Percentiles rank a stretch among this genome's conserved stretches.
Evolutionary conservation across 2,113 vertebrate genomes (phyloP).

Genomic region (Accipiter cooperii): DNA sequence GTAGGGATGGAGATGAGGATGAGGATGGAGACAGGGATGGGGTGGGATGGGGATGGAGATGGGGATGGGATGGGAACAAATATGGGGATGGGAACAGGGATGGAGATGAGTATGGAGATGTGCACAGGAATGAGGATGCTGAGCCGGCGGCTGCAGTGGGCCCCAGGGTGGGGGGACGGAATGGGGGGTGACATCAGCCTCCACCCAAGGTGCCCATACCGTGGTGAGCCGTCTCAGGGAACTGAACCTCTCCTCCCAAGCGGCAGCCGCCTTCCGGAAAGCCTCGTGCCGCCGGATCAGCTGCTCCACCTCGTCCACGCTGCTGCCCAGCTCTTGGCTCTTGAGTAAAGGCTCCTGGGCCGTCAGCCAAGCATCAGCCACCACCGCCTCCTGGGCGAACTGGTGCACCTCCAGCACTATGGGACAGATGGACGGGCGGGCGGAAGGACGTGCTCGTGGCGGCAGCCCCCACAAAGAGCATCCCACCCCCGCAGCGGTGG

Average conservation of each 20-base stretch:
- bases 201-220: constrained; percentile 46
- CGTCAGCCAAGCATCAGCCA: constrained; percentile 90
- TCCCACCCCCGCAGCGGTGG: not conserved
- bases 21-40: too few species aligned
- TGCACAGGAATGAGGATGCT: too few species aligned
- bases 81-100: too few species aligned
- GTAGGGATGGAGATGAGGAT: not conserved
- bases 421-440: not conserved
- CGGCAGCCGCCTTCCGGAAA: constrained; percentile 87
- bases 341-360: constrained; percentile 88
- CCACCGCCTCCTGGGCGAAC: constrained; percentile 93
- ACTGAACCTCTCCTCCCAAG: constrained; percentile 95
- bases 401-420: constrained; percentile 93
- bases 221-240: constrained; percentile 88
- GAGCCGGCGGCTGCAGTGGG: not conserved
- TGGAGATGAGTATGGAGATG: too few species aligned
- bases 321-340: constrained; percentile 88
- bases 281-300: constrained; percentile 92
- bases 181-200: not conserved
- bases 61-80: not conserved
- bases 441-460: not conserved
- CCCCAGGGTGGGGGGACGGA: too few species aligned
- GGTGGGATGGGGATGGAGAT: not conserved
- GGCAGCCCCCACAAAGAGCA: too few species aligned
- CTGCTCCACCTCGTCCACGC: constrained; percentile 95